Evolutionary conservation across 2,113 vertebrate genomes (phyloP).

Genomic region (Spea multiplicata): DNA sequence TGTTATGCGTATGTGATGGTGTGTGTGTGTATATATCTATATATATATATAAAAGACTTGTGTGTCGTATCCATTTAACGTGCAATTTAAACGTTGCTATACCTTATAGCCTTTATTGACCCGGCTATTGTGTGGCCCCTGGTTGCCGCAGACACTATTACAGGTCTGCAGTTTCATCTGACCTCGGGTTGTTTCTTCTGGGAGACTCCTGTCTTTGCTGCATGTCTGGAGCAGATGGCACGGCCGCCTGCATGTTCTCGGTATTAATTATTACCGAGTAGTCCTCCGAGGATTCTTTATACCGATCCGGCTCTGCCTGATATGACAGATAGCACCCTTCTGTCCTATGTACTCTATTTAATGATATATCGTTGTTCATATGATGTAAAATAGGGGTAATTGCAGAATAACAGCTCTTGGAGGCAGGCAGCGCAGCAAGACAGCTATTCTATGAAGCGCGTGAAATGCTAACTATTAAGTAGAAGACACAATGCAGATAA

Average conservation of each 20-base stretch:
- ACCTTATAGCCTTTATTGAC: not conserved
- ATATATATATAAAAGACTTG: too few species aligned
- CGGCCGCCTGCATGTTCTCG: slow-evolving; percentile 25
- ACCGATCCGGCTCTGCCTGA: not conserved
- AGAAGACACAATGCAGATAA: too few species aligned
- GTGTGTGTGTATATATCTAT: too few species aligned
- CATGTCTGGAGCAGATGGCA: slow-evolving; percentile 28
- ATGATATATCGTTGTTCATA: too few species aligned
- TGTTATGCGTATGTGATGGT: too few species aligned
- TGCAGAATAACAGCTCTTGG: too few species aligned
- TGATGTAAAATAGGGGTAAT: too few species aligned
- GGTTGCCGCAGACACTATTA: slow-evolving; percentile 1
- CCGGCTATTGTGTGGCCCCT: not conserved
- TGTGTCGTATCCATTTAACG: too few species aligned
- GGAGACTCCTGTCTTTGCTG: slow-evolving; percentile 7
- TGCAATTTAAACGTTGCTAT: not conserved
- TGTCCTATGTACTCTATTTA: too few species aligned
- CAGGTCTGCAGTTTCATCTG: slow-evolving; percentile 11
- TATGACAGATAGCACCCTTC: slow-evolving; percentile 13
- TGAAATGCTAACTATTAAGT: too few species aligned
- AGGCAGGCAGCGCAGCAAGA: too few species aligned
- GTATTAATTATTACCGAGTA: slow-evolving; percentile 16
- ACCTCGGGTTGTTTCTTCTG: not conserved
- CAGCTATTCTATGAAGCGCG: too few species aligned
- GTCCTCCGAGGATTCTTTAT: not conserved